A percentile compares a stretch with the other conserved stretches of the same genome.
Evolutionary conservation across 2,113 vertebrate species (phyloP).

Genomic region (Dendrocopos noguchii): DNA sequence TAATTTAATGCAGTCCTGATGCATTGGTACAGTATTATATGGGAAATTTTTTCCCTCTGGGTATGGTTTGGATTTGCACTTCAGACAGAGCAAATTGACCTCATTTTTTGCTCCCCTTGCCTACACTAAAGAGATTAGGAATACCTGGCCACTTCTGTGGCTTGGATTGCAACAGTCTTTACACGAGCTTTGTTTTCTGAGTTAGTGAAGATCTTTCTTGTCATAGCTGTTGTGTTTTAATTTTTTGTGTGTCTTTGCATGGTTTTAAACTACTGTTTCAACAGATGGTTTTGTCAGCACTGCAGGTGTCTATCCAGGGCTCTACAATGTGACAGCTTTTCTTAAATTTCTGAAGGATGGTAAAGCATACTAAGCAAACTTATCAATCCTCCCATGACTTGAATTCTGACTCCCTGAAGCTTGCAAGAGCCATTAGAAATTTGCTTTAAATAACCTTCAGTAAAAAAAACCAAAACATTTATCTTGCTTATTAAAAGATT

Average conservation of each 20-base stretch:
- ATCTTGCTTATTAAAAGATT: conserved; percentile 35
- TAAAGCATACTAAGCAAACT: neutral
- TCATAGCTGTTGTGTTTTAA: neutral
- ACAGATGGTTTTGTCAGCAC: neutral
- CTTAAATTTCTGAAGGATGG: neutral
- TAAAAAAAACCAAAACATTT: conserved; percentile 29
- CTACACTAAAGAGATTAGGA: neutral
- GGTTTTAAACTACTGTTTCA: neutral
- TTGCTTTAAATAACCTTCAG: conserved; percentile 10
- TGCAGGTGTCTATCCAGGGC: neutral
- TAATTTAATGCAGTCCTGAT: neutral
- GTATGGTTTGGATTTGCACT: neutral
- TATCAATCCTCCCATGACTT: neutral
- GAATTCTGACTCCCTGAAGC: conserved; percentile 20
- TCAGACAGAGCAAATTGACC: neutral
- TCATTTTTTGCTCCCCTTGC: neutral
- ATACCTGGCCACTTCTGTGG: neutral
- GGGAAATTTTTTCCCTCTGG: neutral
- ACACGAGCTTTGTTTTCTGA: neutral
- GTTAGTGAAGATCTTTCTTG: neutral
- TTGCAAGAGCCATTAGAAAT: conserved; percentile 20
- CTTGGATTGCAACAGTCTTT: neutral
- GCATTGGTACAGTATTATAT: neutral
- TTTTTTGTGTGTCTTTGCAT: neutral
- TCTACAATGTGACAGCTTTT: neutral